Percentiles rank a stretch among this genome's conserved stretches.
phyloP scores from a whole-genome alignment of 2,797 vertebrate genomes.

The Rhinatrema bivittatum region DNA sequence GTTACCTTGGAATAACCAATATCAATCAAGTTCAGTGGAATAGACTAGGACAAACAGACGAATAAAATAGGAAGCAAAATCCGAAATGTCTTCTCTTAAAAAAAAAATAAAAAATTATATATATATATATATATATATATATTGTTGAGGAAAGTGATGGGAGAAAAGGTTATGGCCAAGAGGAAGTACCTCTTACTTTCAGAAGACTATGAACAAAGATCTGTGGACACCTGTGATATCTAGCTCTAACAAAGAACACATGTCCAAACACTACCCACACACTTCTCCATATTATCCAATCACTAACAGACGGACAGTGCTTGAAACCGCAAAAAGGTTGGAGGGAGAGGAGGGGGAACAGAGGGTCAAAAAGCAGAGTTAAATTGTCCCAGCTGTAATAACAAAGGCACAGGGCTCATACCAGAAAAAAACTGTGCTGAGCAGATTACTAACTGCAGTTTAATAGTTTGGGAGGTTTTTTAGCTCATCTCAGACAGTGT shows the following conservation, averaged over 20 bases:
- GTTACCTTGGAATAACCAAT: not conserved
- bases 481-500: too few relatives aligned
- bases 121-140: too few relatives aligned
- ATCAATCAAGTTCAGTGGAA: not conserved
- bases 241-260: conserved; percentile 41
- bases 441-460: conserved; percentile 14
- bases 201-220: not conserved
- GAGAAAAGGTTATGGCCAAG: not conserved
- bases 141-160: accelerated
- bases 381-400: conserved; percentile 36
- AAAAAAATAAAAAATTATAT: not conserved
- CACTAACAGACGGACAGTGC: not conserved
- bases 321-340: conserved; percentile 13
- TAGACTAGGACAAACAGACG: not conserved
- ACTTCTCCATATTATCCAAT: conserved; percentile 4
- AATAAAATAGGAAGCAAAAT: conserved; percentile 3
- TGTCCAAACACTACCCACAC: conserved; percentile 19
- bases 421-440: conserved; percentile 6
- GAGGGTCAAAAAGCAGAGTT: conserved; percentile 8
- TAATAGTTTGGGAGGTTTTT: not conserved
- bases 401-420: conserved; percentile 21
- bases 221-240: conserved; percentile 23
- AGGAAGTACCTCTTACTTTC: not conserved
- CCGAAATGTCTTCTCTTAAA: not conserved
- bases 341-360: not conserved